phyloP scores from a whole-genome alignment of 53 echinoderm and acorn worm species.

The Henricia sp. region DNA sequence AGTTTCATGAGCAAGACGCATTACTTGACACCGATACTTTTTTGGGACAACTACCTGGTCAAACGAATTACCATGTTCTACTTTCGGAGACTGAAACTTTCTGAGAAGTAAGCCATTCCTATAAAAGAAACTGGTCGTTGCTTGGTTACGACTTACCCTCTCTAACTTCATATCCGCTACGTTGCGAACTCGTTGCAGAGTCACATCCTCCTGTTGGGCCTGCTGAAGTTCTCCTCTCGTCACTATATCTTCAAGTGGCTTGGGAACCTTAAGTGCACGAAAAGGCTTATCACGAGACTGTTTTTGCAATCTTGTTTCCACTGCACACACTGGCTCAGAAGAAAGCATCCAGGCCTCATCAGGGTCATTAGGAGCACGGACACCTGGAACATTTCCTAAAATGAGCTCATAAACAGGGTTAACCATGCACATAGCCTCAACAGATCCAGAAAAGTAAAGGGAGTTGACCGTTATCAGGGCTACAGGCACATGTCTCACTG shows the following conservation, averaged over 20 bases:
- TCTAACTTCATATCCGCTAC: too few species aligned
- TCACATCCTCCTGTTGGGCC: conserved; percentile 38
- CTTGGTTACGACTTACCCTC: too few species aligned
- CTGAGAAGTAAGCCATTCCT: conserved; percentile 18
- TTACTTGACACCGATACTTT: conserved; percentile 37
- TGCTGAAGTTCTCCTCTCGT: conserved; percentile 3
- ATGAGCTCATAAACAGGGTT: too few species aligned
- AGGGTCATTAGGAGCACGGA: background rate
- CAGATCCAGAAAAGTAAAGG: too few species aligned
- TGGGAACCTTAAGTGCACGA: conserved; percentile 24
- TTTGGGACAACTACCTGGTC: conserved; percentile 51
- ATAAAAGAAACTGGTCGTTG: conserved; percentile 9
- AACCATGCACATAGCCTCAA: conserved; percentile 10
- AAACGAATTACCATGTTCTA: conserved; percentile 13
- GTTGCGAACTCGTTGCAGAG: conserved; percentile 30
- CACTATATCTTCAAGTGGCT: conserved; percentile 26
- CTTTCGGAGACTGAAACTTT: conserved; percentile 34
- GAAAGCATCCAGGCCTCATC: too few species aligned
- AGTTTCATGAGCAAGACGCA: conserved; percentile 63
- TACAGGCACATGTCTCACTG: conserved; percentile 29
- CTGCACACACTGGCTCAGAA: too few species aligned
- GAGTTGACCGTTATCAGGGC: conserved; percentile 12
- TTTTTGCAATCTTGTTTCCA: too few species aligned
- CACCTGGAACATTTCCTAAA: too few species aligned
- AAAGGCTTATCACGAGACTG: conserved; percentile 13